phyloP scores from a whole-genome alignment of 2,113 vertebrate species.

The Megalops atlanticus region DNA sequence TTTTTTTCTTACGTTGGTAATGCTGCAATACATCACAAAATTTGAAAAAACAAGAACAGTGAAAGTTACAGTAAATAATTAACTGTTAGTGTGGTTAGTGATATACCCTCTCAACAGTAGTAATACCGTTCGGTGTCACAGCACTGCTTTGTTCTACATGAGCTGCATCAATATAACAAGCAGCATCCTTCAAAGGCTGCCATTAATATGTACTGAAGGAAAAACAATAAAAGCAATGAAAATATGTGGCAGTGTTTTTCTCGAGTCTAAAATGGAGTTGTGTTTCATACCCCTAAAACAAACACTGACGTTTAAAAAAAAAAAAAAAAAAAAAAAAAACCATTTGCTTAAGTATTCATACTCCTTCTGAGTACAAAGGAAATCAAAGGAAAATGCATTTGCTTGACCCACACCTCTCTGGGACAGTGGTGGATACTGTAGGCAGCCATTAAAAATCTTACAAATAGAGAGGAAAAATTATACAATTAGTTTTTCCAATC shows the following conservation, averaged over 20 bases:
- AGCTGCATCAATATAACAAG: background rate
- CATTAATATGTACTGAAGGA: constrained; percentile 17
- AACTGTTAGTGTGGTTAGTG: constrained; percentile 54
- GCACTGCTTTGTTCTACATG: constrained; percentile 20
- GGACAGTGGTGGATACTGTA: background rate
- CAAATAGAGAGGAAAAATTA: too few relatives aligned
- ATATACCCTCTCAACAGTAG: constrained; percentile 25
- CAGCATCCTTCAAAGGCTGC: background rate
- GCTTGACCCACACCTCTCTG: background rate
- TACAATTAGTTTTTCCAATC: background rate
- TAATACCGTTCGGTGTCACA: constrained; percentile 1
- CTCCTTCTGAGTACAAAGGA: background rate
- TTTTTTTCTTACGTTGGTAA: background rate
- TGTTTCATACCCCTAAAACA: background rate
- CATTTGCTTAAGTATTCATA: background rate
- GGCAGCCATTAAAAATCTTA: background rate
- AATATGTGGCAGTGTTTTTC: background rate
- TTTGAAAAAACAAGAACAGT: constrained; percentile 25
- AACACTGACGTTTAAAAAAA: background rate
- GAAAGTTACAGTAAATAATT: constrained; percentile 16
- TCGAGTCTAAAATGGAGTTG: background rate
- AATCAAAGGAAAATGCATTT: background rate
- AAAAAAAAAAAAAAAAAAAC: too few relatives aligned
- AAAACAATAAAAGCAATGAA: background rate
- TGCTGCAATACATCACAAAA: background rate